Percentiles rank a stretch among this genome's conserved stretches.
phyloP scores from a whole-genome alignment of 2,888 invertebrate genomes.

The Meiosimyza platycephala region DNA sequence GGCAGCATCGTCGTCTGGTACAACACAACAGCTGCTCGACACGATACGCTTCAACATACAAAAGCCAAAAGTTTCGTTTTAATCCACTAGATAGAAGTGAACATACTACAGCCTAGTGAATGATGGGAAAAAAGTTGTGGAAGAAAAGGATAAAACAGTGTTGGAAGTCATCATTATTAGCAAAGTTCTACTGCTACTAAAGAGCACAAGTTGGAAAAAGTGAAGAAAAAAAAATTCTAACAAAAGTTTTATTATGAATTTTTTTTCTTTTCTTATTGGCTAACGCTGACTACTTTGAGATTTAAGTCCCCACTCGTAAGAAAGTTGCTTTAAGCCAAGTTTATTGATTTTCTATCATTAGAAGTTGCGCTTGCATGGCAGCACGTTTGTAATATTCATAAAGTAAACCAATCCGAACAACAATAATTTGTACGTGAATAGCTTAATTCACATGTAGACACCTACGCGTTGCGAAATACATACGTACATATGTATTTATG shows the following conservation, averaged over 20 bases:
- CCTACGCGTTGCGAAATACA: too few species aligned
- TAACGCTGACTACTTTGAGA: not conserved
- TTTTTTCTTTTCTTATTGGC: not conserved
- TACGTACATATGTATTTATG: too few species aligned
- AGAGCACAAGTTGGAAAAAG: not conserved
- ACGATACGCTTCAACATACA: constrained; percentile 1
- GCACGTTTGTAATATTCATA: too few species aligned
- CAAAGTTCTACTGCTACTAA: not conserved
- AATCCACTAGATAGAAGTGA: constrained; percentile 10
- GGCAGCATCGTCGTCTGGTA: too few species aligned
- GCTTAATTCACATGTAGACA: too few species aligned
- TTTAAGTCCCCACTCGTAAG: not conserved
- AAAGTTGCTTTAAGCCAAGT: too few species aligned
- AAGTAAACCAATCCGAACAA: too few species aligned
- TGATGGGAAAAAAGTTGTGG: not conserved
- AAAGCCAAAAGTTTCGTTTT: constrained; percentile 20
- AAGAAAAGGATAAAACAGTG: constrained; percentile 11
- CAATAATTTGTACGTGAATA: too few species aligned
- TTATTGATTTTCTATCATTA: too few species aligned
- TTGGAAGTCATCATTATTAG: constrained; percentile 4
- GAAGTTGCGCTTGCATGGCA: too few species aligned
- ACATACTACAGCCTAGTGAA: not conserved
- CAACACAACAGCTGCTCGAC: constrained; percentile 1
- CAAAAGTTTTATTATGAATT: too few species aligned
- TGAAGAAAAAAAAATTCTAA: constrained; percentile 7